Conservation (phyloP, 1,140 invertebrate species). For the Cydia fagiglandana region DNA sequence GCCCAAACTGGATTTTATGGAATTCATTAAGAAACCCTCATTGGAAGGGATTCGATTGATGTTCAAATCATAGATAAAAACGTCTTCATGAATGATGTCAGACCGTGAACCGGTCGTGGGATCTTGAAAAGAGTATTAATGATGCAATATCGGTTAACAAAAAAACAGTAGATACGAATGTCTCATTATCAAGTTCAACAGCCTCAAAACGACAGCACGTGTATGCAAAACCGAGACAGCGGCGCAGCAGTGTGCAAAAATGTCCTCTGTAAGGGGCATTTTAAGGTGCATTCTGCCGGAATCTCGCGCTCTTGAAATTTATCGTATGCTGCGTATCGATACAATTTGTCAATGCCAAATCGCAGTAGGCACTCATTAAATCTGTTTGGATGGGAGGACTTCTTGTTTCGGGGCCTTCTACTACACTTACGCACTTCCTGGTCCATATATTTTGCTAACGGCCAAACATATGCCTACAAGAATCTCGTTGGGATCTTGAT, state of each 20-base stretch:
- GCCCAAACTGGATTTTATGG: constrained; percentile 65
- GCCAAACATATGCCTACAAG: neutral
- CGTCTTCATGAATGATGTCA: constrained; percentile 10
- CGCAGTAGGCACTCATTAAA: constrained; percentile 29
- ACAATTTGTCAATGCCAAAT: constrained; percentile 70
- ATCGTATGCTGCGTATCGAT: constrained; percentile 69
- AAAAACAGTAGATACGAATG: constrained; percentile 65
- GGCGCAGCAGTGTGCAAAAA: constrained; percentile 59
- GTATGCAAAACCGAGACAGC: constrained; percentile 72
- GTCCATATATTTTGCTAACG: neutral
- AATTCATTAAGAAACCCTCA: constrained; percentile 49
- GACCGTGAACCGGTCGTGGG: constrained; percentile 39
- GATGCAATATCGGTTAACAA: constrained; percentile 67
- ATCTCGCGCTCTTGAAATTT: constrained; percentile 54
- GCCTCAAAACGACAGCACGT: constrained; percentile 73
- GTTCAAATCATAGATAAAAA: constrained; percentile 17
- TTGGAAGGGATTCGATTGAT: constrained; percentile 32
- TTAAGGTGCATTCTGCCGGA: constrained; percentile 67
- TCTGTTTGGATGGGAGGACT: constrained; percentile 17
- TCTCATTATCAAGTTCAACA: constrained; percentile 79
- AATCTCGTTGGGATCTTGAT: neutral
- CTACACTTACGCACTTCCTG: constrained; percentile 11
- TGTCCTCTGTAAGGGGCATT: constrained; percentile 56
- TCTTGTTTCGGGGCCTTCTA: constrained; percentile 13
- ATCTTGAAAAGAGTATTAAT: constrained; percentile 58